Evolutionary conservation across 2,113 vertebrate species (phyloP).

Genomic region (Pterocles burchelli): DNA sequence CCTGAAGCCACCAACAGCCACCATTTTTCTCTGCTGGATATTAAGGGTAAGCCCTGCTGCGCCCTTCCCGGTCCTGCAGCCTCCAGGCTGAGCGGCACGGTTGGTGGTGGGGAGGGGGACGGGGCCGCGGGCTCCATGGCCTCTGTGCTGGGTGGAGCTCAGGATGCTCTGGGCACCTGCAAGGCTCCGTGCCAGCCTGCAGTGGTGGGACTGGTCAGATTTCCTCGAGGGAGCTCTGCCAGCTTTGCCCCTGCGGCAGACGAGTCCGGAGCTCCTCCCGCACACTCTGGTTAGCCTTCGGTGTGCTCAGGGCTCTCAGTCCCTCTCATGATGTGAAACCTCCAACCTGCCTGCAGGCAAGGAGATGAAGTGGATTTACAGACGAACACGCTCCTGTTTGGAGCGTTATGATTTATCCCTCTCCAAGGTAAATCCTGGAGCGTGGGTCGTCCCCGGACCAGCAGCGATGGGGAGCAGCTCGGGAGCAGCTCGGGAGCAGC

Average conservation of each 20-base stretch:
- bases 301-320: not conserved
- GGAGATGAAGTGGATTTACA: constrained; percentile 9
- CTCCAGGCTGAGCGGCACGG: not conserved
- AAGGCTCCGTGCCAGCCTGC: not conserved
- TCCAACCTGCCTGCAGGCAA: not conserved
- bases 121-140: fast-evolving
- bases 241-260: not conserved
- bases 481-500: not conserved
- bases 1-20: constrained; percentile 87
- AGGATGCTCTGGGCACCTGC: not conserved
- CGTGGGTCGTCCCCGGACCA: not conserved
- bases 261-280: not conserved
- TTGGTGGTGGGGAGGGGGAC: not conserved
- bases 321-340: not conserved
- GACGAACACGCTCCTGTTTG: not conserved
- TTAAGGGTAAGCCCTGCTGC: constrained; percentile 84
- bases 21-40: constrained; percentile 91
- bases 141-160: not conserved
- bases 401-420: not conserved
- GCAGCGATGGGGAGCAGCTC: not conserved
- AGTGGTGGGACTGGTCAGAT: not conserved
- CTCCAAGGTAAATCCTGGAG: not conserved
- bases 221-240: not conserved
- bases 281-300: not conserved
- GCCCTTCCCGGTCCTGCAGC: not conserved